Evolutionary conservation across 2,888 invertebrate species (phyloP).

Genomic region (Asteroscopus sphinx): DNA sequence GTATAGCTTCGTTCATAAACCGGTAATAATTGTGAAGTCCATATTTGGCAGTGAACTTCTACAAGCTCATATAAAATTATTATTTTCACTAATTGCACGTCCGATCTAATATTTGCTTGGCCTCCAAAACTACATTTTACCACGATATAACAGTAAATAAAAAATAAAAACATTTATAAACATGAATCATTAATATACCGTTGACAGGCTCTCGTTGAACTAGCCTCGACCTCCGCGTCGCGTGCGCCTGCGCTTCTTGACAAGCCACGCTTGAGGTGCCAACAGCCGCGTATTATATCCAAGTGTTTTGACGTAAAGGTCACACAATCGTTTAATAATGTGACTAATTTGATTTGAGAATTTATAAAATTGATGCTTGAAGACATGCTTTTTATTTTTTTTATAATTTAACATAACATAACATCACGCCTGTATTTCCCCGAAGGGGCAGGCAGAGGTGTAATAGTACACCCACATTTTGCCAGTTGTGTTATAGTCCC

Average conservation of each 20-base stretch:
- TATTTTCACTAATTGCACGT: no score
- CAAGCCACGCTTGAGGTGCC: conserved; percentile 28
- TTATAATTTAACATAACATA: no score
- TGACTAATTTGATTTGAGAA: neutral
- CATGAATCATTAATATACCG: conserved; percentile 23
- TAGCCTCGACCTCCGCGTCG: conserved; percentile 33
- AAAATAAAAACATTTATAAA: neutral
- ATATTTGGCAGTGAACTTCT: no score
- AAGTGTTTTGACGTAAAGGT: conserved; percentile 1
- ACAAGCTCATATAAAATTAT: no score
- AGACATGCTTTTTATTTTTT: no score
- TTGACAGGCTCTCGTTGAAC: conserved; percentile 22
- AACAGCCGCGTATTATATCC: conserved; percentile 13
- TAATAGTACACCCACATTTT: no score
- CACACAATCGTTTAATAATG: conserved; percentile 7
- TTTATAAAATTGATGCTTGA: neutral
- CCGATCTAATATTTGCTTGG: neutral
- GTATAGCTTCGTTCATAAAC: no score
- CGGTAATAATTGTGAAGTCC: no score
- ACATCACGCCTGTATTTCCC: no score
- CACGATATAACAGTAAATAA: conserved; percentile 2
- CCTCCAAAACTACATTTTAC: neutral
- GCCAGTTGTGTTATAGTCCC: no score
- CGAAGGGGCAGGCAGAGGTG: no score
- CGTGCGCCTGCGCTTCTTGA: conserved; percentile 26